These are phyloP conservation scores for Drosophila anomelani DNA, from an alignment of 2,888 invertebrate species.

Conservation along the genomic window DNA sequence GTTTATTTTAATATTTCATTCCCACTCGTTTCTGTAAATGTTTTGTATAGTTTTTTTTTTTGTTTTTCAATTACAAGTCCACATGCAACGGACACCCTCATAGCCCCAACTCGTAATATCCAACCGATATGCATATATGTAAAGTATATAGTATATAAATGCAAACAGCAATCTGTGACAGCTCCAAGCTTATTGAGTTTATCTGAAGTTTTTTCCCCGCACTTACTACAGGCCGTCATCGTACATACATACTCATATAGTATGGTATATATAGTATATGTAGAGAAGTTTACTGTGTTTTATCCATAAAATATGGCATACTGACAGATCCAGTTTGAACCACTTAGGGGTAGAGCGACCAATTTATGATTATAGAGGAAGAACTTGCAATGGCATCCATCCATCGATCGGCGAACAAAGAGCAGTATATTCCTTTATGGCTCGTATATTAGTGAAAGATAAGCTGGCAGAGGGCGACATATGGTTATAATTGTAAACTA, in stretches of 20 bases:
- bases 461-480: slow-evolving; percentile 11
- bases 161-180: slow-evolving; percentile 18
- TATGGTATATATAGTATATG: neutral
- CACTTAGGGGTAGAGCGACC: slow-evolving; percentile 19
- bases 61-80: slow-evolving; percentile 25
- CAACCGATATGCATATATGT: slow-evolving; percentile 12
- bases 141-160: neutral
- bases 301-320: slow-evolving; percentile 20
- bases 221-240: slow-evolving; percentile 10
- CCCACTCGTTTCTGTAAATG: neutral
- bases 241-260: neutral
- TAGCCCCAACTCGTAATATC: slow-evolving; percentile 5
- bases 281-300: neutral
- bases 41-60: neutral
- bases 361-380: slow-evolving; percentile 16
- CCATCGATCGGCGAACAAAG: slow-evolving; percentile 28
- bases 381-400: slow-evolving; percentile 7
- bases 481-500: neutral
- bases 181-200: slow-evolving; percentile 26
- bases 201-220: slow-evolving; percentile 24
- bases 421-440: slow-evolving; percentile 13
- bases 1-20: neutral
- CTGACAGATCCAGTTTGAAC: slow-evolving; percentile 25
- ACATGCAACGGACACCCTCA: slow-evolving; percentile 24
- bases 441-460: slow-evolving; percentile 3